Evolutionary conservation across 2,113 vertebrate genomes (phyloP), one percentile per base, ranked within the genome.

Genomic region (Merops nubicus): DNA sequence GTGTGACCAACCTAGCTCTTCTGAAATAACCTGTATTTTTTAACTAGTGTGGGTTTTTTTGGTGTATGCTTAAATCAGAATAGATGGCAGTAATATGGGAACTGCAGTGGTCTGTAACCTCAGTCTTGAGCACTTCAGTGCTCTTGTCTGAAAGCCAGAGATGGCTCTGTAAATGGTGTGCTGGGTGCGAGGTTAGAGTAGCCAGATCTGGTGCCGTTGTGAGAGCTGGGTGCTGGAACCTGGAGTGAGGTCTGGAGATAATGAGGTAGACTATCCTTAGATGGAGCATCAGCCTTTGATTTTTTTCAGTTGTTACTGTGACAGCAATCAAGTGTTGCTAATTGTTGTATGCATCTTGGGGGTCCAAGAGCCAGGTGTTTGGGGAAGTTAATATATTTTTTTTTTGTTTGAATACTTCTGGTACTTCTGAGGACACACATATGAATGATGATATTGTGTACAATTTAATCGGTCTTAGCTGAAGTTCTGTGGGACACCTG

Each of bases 361-460:
- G 21, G 10, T 33, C 68, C 23, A 7, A 11, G 54, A 20, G 26
- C 6, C 29, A 25, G 11, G 31, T 79, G 15, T 73, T 57, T 29
- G 12, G 25, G 36, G 19, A 31, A 19, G 11, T 18, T 72, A 8
- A n/a, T 5, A 1, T 40, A 43, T 81, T 83, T 63, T 38, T 5
- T 7, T 59, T 40, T 47, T 81, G 19, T 67, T 63, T 65, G 11
- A 69, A 9, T 45, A 28, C 11, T 81, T 73, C 50, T 80, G 19
- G 9, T 79, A 33, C 23, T 80, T 64, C 43, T 83, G 54, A 56
- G 51, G 36, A 83, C 4, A 54, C 18, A 5, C 8, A 11, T 8
- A 2, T 14, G 21, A 0, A 1, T 47, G 43, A 21, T 29, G 23
- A 18, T 6, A 8, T 51, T 36, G 15, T 42, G 42, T 12, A 5